Evolutionary conservation across 2,113 vertebrate genomes (phyloP), one percentile per base, ranked within the genome.

Genomic region (Potamarius usumacintae): DNA sequence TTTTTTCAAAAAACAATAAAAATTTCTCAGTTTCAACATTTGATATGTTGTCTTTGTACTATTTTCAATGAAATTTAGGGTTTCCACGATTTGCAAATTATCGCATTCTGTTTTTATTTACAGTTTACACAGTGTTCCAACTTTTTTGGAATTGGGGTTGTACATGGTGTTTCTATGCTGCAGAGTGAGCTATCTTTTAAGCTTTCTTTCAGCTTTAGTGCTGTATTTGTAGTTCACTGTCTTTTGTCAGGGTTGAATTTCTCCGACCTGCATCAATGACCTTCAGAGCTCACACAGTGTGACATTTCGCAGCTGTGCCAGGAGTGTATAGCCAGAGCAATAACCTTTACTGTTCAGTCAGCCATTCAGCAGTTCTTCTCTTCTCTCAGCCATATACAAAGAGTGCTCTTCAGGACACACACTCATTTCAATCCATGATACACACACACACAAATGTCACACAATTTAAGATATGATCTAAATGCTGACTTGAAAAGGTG

Each of bases 331-430:
- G 92, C 92, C 92, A 92, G 92, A 91, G 92, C 90, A 93, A 90
- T 93, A 93, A 95, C 94, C 94, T 95, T 95, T 94, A 92, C 91
- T 92, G 84, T 87, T 93, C 88, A 91, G 91, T 94, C 92, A 94
- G 88, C 92, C 92, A 89, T 88, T 87, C 87, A 90, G 84, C 84
- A 76, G 50, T 69, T 79, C 60, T 34, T 69, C 83, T 82, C 86
- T 90, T 86, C 71, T 85, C 80, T 86, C 77, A 50, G 86, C 50
- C 84, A 53, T 82, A 86, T 77, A 89, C 83, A 86, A 88, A 89
- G 62, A 83, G 85, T 65, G 14, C 42, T 57, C 20, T 57, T 67
- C 67, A 63, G 27, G 69, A 85, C 69, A 62, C 84, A 76, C 81
- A 42, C 85, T 57, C 53, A 74, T 82, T 74, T 60, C 34, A 48